Percentiles rank a stretch among this genome's conserved stretches.
These are phyloP conservation scores for Bombus vancouverensis DNA, from an alignment of 1,140 invertebrate species.

Conservation along the genomic window DNA sequence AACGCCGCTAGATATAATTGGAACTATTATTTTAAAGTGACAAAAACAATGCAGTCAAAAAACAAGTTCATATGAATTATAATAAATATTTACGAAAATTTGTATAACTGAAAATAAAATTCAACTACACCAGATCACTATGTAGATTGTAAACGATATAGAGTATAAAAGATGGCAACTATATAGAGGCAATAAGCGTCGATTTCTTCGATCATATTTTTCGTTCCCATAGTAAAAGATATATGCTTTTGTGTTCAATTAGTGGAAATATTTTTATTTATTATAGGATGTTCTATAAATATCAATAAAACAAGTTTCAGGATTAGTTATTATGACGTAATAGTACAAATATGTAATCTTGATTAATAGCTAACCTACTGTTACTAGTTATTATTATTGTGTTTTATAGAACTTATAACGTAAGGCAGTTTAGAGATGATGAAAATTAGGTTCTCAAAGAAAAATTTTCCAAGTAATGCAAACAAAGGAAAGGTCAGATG, in stretches of 20 bases:
- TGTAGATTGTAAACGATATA: neutral
- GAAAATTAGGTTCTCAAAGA: neutral
- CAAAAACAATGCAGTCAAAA: neutral
- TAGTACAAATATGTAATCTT: neutral
- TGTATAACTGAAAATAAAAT: neutral
- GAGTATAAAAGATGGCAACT: slow-evolving; percentile 31
- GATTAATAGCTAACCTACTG: slow-evolving; percentile 9
- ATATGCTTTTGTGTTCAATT: neutral
- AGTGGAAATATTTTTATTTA: neutral
- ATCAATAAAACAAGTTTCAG: neutral
- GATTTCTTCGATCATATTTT: neutral
- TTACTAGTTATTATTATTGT: neutral
- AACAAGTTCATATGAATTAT: neutral
- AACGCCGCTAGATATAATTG: neutral
- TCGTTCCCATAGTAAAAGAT: neutral
- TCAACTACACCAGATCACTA: neutral
- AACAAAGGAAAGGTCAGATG: neutral
- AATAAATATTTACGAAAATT: neutral
- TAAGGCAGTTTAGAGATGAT: slow-evolving; percentile 3
- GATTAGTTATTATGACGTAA: neutral
- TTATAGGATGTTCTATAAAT: neutral
- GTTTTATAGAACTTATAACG: neutral
- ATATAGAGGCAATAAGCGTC: slow-evolving; percentile 8
- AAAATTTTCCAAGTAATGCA: neutral
- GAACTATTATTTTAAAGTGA: neutral